Percentiles rank a stretch among this genome's conserved stretches.
phyloP scores from a whole-genome alignment of 2,797 vertebrate species.

The Cryptoprocta ferox region DNA sequence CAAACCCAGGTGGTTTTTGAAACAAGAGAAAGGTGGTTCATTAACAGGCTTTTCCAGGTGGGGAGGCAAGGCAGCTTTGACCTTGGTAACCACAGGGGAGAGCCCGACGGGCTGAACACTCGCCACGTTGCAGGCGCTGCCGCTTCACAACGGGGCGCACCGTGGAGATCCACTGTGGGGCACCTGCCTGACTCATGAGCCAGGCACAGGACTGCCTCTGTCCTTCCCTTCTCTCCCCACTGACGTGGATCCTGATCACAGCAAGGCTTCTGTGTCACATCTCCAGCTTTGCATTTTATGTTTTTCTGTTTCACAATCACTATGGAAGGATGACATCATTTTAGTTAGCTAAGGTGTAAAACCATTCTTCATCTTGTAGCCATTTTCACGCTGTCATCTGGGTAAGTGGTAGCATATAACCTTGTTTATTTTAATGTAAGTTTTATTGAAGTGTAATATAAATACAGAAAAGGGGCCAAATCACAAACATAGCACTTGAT shows the following conservation, averaged over 20 bases:
- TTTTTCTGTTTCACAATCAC: not conserved
- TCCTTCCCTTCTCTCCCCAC: not conserved
- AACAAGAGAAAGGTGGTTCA: not conserved
- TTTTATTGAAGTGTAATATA: not conserved
- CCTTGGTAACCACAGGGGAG: not conserved
- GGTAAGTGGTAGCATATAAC: not conserved
- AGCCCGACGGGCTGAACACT: not conserved
- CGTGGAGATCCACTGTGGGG: rapidly evolving
- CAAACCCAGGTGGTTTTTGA: not conserved
- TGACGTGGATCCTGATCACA: not conserved
- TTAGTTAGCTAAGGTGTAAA: not conserved
- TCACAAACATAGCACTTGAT: not conserved
- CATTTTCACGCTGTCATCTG: not conserved
- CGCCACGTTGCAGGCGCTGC: rapidly evolving
- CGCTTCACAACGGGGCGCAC: rapidly evolving
- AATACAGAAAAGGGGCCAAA: not conserved
- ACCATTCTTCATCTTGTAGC: not conserved
- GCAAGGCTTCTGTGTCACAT: not conserved
- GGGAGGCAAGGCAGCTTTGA: not conserved
- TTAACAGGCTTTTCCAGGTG: not conserved
- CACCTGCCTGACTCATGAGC: not conserved
- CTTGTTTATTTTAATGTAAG: not conserved
- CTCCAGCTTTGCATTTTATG: not conserved
- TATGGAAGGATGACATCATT: not conserved
- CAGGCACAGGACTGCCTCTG: not conserved